Conservation (phyloP, 2,113 vertebrate genomes). For the Tenebrosternarchus preto region DNA sequence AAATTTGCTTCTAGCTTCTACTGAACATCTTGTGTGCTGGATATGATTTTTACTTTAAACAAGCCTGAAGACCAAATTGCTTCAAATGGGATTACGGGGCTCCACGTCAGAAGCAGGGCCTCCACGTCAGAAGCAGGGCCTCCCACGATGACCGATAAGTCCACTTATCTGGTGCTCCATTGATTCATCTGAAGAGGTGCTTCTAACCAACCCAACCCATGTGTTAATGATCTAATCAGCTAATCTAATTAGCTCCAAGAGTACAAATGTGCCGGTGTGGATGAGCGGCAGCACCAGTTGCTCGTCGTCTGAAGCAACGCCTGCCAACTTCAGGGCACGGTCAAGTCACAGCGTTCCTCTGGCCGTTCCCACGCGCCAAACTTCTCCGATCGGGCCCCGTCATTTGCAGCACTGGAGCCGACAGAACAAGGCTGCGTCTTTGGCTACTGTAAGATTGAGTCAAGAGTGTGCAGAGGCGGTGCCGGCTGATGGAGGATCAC, state of each 20-base stretch:
- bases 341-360: not conserved
- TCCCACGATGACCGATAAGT: constrained; percentile 43
- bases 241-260: too few species aligned
- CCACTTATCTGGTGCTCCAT: constrained; percentile 49
- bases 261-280: not conserved
- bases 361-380: too few species aligned
- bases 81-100: constrained; percentile 25
- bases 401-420: too few species aligned
- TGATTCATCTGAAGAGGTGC: constrained; percentile 52
- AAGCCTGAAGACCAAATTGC: constrained; percentile 4
- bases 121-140: constrained; percentile 33
- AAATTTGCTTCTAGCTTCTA: constrained; percentile 21
- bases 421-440: not conserved
- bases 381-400: too few species aligned
- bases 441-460: not conserved
- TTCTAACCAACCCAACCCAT: constrained; percentile 46
- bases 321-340: not conserved
- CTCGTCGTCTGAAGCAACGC: not conserved
- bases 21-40: constrained; percentile 10
- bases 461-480: not conserved
- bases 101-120: constrained; percentile 32
- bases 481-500: not conserved
- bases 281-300: not conserved
- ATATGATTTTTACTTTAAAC: constrained; percentile 20
- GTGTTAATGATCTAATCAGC: constrained; percentile 48